Evolutionary conservation across 1,140 invertebrate genomes (phyloP).

Genomic region (Lepidotrigona ventralis): DNA sequence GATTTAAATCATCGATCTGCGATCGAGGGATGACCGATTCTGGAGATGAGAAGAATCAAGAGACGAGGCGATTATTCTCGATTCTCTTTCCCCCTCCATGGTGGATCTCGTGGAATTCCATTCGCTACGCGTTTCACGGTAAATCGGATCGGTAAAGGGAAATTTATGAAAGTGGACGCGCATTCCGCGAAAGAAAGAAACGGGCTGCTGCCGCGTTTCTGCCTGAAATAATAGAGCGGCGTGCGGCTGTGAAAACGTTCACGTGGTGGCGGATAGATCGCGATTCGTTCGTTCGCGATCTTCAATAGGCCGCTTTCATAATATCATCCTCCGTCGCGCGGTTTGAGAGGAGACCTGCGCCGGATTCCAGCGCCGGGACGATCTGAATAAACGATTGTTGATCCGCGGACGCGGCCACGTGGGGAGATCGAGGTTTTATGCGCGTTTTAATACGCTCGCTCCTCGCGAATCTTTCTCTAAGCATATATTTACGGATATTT

Average conservation of each 20-base stretch:
- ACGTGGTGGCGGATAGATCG: background rate
- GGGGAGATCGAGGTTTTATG: background rate
- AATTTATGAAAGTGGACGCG: constrained; percentile 14
- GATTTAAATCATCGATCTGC: background rate
- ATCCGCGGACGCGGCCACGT: background rate
- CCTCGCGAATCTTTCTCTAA: rapidly evolving
- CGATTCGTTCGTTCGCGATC: constrained; percentile 10
- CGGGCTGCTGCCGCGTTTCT: background rate
- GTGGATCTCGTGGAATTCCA: background rate
- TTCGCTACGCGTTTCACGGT: background rate
- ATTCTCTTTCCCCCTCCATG: background rate
- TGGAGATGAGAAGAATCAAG: background rate
- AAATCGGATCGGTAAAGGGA: background rate
- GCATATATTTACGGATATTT: background rate
- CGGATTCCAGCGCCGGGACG: constrained; percentile 3
- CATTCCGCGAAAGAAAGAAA: constrained; percentile 7
- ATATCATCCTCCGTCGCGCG: background rate
- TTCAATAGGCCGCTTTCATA: constrained; percentile 26
- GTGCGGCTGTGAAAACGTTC: background rate
- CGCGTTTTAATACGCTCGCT: background rate
- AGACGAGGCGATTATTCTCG: background rate
- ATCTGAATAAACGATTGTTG: constrained; percentile 46
- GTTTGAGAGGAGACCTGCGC: constrained; percentile 18
- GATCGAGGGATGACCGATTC: no score
- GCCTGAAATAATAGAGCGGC: constrained; percentile 21